phyloP scores from a whole-genome alignment of 2,888 invertebrate species.

The Calliphora vomitoria region DNA sequence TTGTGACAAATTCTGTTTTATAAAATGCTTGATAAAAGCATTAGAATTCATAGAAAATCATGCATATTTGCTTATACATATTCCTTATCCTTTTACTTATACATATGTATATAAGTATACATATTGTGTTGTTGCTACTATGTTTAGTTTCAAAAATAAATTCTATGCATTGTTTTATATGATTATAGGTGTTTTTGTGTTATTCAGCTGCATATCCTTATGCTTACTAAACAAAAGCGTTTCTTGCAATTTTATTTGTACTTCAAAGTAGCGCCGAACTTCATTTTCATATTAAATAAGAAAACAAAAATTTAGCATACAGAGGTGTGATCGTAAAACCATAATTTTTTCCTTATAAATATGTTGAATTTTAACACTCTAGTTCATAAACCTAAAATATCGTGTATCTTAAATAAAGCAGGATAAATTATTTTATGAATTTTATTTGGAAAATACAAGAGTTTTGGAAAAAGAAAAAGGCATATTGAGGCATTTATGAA shows the following conservation, averaged over 20 bases:
- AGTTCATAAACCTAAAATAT: no score
- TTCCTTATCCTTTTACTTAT: no score
- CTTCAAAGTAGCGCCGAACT: constrained; percentile 17
- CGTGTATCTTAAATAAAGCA: no score
- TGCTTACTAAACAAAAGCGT: constrained; percentile 12
- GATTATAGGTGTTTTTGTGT: neutral
- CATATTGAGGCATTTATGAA: no score
- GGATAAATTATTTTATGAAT: no score
- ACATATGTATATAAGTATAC: no score
- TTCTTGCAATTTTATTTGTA: constrained; percentile 15
- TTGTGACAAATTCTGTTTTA: constrained; percentile 32
- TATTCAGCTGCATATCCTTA: neutral
- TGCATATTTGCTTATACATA: neutral
- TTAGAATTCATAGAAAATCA: no score
- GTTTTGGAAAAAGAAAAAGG: no score
- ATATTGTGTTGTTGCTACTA: neutral
- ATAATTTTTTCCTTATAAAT: no score
- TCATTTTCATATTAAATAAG: neutral
- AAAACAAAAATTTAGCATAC: neutral
- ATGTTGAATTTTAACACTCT: no score
- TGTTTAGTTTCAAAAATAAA: neutral
- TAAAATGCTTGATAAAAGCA: constrained; percentile 19
- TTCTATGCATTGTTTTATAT: neutral
- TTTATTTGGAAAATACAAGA: no score
- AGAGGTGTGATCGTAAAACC: neutral